Base-by-base conservation (phyloP, 2,888 invertebrate species). In the Fissipunctia ypsillon region DNA sequence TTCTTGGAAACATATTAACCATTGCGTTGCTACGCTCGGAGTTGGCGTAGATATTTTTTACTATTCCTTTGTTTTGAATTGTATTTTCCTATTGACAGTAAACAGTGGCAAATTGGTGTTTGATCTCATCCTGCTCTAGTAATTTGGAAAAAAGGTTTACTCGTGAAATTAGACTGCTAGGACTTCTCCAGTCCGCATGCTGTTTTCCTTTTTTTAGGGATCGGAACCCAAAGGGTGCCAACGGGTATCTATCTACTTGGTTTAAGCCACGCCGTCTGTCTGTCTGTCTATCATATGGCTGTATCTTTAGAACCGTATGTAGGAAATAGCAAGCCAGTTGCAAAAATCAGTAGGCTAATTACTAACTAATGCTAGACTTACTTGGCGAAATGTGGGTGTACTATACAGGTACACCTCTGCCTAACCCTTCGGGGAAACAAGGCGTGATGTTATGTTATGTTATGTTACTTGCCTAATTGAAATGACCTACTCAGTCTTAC, bases 71-170 rank as follows among this genome's bases (percentile, higher is more conserved):
- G 57, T 3, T 35, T 48, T 57, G 31, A 72, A 45, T 12, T 38
- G 45, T 19, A 22, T 70, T 64, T 43, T 43, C 41, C 19, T 52
- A 28, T 19, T 43, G n/a, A 12, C 50, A 31, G 56, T 61, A 61
- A 61, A 54, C 7, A 35, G 16, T 54, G 22, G 54, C 3, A 60
- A 25, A 68, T 68, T 50, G 14, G 10, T 73, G n/a, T 43, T 67
- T 54, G 9, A 35, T 41, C 28, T 52, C 25, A 41, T 66, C 59
- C 31, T 60, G 43, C 57, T 50, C 56, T 16, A 25, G 41, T 63
- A 3, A 56, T 63, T 48, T 22, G 19, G 14, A 25, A 48, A 38
- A 63, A 2, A 41, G 10, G 16, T 45, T 38, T 9, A 0, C n/a
- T 43, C 9, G 14, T 69, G 5, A 22, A 41, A 50, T 52, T 25